A percentile compares a stretch with the other conserved stretches of the same genome.
Conservation (phyloP, 2,113 vertebrate species). For the Arothron firmamentum region DNA sequence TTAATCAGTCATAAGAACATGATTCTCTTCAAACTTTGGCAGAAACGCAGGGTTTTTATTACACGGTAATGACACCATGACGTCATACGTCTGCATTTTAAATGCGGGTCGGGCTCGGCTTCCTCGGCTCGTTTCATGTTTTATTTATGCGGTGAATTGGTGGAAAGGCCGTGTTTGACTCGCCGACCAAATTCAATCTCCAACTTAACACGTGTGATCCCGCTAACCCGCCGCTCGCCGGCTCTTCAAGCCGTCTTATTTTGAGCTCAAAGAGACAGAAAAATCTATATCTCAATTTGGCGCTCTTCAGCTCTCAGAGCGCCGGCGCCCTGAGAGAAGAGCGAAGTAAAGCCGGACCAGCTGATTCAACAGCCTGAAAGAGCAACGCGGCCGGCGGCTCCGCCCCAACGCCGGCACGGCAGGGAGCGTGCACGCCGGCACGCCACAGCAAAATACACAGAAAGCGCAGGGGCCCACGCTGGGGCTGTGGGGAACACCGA, state of each 20-base stretch:
- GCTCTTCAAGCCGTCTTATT: constrained; percentile 69
- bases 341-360: constrained; percentile 70
- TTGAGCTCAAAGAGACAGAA: constrained; percentile 68
- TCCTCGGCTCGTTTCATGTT: constrained; percentile 10
- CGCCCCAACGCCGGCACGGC: no score
- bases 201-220: constrained; percentile 59
- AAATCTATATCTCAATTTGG: constrained; percentile 76
- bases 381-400: constrained; percentile 46
- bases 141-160: constrained; percentile 22
- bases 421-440: no score
- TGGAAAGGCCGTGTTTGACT: constrained; percentile 18
- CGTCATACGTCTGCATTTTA: constrained; percentile 18
- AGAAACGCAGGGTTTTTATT: no score
- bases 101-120: background rate
- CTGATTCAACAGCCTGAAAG: constrained; percentile 70
- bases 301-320: constrained; percentile 70
- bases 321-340: constrained; percentile 66
- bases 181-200: constrained; percentile 55
- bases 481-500: background rate
- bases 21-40: no score
- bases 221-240: constrained; percentile 52
- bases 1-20: no score
- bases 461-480: background rate
- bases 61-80: no score
- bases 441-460: no score